Conservation (phyloP, 2,888 invertebrate genomes). For the Luperina nickerlii region DNA sequence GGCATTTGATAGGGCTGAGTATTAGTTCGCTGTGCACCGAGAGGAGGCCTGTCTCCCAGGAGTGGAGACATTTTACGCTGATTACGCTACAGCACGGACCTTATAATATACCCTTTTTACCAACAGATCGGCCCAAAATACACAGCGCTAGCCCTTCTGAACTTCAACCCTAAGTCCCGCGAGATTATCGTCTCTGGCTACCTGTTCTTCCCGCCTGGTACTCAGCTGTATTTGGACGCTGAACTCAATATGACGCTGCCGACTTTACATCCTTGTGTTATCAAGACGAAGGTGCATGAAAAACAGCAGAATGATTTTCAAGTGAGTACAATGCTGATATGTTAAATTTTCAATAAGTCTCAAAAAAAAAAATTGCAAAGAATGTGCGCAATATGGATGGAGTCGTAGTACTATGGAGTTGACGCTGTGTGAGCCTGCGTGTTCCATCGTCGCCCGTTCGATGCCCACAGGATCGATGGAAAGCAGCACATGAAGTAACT, state of each 20-base stretch:
- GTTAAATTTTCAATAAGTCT: too few relatives aligned
- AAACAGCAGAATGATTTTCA: constrained; percentile 92
- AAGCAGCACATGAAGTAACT: too few relatives aligned
- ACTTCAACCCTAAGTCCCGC: constrained; percentile 85
- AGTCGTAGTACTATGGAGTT: too few relatives aligned
- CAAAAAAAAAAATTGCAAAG: too few relatives aligned
- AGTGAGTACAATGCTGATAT: constrained; percentile 81
- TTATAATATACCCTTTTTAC: constrained; percentile 22
- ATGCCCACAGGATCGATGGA: too few relatives aligned
- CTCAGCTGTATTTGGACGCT: constrained; percentile 92
- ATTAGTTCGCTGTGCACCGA: too few relatives aligned
- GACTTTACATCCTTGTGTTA: constrained; percentile 92
- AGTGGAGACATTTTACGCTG: background rate
- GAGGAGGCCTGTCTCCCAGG: background rate
- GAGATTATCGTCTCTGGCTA: constrained; percentile 84
- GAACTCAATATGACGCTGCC: constrained; percentile 94
- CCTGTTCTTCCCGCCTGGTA: constrained; percentile 92
- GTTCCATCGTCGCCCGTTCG: too few relatives aligned
- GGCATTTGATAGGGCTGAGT: too few relatives aligned
- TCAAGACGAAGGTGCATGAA: constrained; percentile 92
- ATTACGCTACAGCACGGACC: background rate
- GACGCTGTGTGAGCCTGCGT: too few relatives aligned
- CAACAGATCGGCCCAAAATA: constrained; percentile 85
- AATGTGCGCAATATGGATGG: too few relatives aligned
- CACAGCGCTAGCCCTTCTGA: constrained; percentile 80